These are phyloP conservation scores for Belonocnema kinseyi DNA, from an alignment of 1,140 invertebrate genomes.

Conservation along the genomic window DNA sequence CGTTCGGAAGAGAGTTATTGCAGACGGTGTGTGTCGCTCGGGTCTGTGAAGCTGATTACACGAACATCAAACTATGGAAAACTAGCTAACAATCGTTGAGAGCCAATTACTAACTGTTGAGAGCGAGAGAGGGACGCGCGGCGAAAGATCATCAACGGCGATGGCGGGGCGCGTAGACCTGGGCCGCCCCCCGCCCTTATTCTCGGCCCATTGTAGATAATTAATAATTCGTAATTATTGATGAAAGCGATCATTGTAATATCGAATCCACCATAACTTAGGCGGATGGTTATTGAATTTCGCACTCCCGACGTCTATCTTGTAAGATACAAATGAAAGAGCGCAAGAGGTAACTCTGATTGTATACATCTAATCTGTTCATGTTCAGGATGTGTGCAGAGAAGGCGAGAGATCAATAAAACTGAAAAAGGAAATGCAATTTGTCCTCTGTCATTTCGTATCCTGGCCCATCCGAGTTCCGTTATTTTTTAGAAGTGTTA, in stretches of 20 bases:
- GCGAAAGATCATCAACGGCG: constrained; percentile 69
- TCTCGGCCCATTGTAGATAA: constrained; percentile 76
- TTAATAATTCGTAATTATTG: constrained; percentile 64
- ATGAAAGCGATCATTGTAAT: constrained; percentile 57
- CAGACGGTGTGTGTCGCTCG: constrained; percentile 28
- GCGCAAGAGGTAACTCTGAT: constrained; percentile 59
- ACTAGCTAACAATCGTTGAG: constrained; percentile 1
- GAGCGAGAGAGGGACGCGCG: constrained; percentile 68
- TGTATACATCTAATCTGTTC: constrained; percentile 73
- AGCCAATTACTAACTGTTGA: constrained; percentile 22
- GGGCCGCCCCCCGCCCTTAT: constrained; percentile 74
- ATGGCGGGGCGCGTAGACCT: constrained; percentile 75
- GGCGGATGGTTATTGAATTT: constrained; percentile 64
- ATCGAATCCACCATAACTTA: constrained; percentile 58
- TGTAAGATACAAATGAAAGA: constrained; percentile 64
- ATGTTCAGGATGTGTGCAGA: constrained; percentile 73
- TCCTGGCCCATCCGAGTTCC: not conserved
- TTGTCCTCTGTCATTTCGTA: constrained; percentile 10
- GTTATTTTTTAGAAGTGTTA: not conserved
- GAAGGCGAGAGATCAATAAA: constrained; percentile 68
- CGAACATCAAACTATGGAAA: not conserved
- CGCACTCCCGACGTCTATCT: constrained; percentile 61
- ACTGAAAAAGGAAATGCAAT: constrained; percentile 62
- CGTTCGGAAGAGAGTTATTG: not conserved
- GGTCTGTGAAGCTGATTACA: constrained; percentile 15